These are phyloP conservation scores for Atrina japonica DNA, from an alignment of 2,888 invertebrate genomes.

Conservation along the genomic window DNA sequence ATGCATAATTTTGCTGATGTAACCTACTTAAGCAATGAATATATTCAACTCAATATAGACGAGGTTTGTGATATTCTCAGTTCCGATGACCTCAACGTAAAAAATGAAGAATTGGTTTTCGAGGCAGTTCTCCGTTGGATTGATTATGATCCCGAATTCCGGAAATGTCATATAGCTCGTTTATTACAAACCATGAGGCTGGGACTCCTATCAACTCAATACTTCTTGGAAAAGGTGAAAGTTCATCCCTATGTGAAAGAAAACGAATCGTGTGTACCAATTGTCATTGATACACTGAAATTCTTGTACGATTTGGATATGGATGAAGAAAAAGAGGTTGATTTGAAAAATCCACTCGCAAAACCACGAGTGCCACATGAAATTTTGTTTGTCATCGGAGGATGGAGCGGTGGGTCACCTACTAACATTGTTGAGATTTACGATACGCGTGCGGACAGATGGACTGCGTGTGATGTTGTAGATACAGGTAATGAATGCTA, in stretches of 20 bases:
- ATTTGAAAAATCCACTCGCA: slow-evolving; percentile 83
- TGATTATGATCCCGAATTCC: slow-evolving; percentile 86
- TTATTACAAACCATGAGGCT: slow-evolving; percentile 76
- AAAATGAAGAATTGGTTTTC: slow-evolving; percentile 78
- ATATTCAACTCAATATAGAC: slow-evolving; percentile 82
- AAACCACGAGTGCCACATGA: slow-evolving; percentile 86
- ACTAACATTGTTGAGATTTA: slow-evolving; percentile 84
- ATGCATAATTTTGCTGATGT: slow-evolving; percentile 82
- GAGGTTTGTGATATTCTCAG: slow-evolving; percentile 67
- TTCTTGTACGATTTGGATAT: slow-evolving; percentile 96
- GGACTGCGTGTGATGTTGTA: slow-evolving; percentile 72
- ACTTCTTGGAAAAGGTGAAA: slow-evolving; percentile 89
- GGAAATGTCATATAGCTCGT: slow-evolving; percentile 88
- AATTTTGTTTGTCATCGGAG: slow-evolving; percentile 82
- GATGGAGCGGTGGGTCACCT: slow-evolving; percentile 88
- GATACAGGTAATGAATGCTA: slow-evolving; percentile 66
- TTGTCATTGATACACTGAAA: slow-evolving; percentile 94
- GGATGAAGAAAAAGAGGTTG: slow-evolving; percentile 87
- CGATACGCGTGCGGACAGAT: slow-evolving; percentile 79
- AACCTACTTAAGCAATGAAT: slow-evolving; percentile 69
- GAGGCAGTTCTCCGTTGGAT: slow-evolving; percentile 89
- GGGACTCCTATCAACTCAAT: slow-evolving; percentile 90
- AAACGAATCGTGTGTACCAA: slow-evolving; percentile 89
- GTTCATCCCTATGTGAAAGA: slow-evolving; percentile 91
- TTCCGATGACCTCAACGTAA: slow-evolving; percentile 78